Base-by-base conservation (phyloP, 2,888 invertebrate genomes). In the Eurytoma adleriae region DNA sequence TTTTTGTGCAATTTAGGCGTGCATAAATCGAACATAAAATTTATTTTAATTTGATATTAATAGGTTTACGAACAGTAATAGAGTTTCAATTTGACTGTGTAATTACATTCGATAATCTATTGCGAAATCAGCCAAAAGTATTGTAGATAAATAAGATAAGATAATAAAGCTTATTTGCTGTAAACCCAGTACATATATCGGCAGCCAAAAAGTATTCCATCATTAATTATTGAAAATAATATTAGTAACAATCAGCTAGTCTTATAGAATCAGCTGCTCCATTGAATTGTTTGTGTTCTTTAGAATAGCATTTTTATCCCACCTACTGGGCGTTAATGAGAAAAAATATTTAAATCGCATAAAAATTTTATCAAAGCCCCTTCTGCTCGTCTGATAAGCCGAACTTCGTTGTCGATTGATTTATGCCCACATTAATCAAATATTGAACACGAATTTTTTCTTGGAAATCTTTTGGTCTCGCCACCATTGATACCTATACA, bases 321-420 rank as follows among this genome's bases (percentile, higher is more conserved):
- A 62, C 7, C 52, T 72, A 27, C 52, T n/a, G 30, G 68, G 61
- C 73, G 59, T 54, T 30, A 1, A 7, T 20, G 54, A 67, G 59
- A 70, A 48, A 20, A 54, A 68, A 73, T 73, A 70, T 79, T 56
- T n/a, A 75, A 75, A 79, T 66, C 74, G 61, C 62, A 24, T 7
- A 14, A 24, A 48, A 56, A 79, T 69, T 62, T 79, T 74, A 79
- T 79, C 79, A 40, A 13, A 0, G 3, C 12, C 14, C 24, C 14
- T 12, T 13, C 18, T 20, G 5, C 30, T 12, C 24, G 54, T 18
- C 30, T 5, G 78, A 72, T 74, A 74, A 79, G 50, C 24, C 40
- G 56, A 69, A 68, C 62, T 68, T 66, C n/a, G 12, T 27, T 24
- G 54, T 20, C 72, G 27, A 72, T 69, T 73, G 73, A 69, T 79